A percentile compares a stretch with the other conserved stretches of the same genome.
Conservation (phyloP, 2,888 invertebrate species). For the Metallyticus violacea region DNA sequence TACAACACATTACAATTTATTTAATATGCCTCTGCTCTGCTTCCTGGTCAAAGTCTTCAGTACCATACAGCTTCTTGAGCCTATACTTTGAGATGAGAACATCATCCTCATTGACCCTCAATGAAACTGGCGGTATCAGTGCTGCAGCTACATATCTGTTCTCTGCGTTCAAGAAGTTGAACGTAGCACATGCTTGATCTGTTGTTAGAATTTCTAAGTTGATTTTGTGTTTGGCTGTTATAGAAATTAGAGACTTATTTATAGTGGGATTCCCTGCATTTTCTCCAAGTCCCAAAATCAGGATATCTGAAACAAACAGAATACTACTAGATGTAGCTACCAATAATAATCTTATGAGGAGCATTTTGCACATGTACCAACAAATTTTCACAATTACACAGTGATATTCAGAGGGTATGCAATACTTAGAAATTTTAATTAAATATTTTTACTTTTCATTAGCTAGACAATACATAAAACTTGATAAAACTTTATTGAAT, state of each 20-base stretch:
- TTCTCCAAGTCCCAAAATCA: constrained; percentile 66
- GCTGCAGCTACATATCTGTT: constrained; percentile 61
- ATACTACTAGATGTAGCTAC: too few species aligned
- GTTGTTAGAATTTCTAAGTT: constrained; percentile 78
- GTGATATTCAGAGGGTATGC: too few species aligned
- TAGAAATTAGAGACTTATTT: constrained; percentile 47
- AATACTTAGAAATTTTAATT: too few species aligned
- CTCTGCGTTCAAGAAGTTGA: constrained; percentile 88
- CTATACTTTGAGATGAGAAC: constrained; percentile 42
- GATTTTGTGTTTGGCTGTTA: constrained; percentile 56
- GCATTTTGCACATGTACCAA: too few species aligned
- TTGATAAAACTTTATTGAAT: too few species aligned
- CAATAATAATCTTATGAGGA: too few species aligned
- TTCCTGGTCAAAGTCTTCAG: neutral
- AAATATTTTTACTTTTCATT: too few species aligned
- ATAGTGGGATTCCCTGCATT: constrained; percentile 45
- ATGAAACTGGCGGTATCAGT: constrained; percentile 49
- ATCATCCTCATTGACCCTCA: constrained; percentile 56
- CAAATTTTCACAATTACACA: too few species aligned
- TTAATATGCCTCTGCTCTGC: neutral
- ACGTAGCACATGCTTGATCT: constrained; percentile 82
- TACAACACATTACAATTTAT: neutral
- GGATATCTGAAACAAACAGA: constrained; percentile 47
- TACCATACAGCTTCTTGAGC: constrained; percentile 15
- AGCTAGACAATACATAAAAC: too few species aligned